Evolutionary conservation across 2,113 vertebrate genomes (phyloP).

Genomic region (Malurus melanocephalus): DNA sequence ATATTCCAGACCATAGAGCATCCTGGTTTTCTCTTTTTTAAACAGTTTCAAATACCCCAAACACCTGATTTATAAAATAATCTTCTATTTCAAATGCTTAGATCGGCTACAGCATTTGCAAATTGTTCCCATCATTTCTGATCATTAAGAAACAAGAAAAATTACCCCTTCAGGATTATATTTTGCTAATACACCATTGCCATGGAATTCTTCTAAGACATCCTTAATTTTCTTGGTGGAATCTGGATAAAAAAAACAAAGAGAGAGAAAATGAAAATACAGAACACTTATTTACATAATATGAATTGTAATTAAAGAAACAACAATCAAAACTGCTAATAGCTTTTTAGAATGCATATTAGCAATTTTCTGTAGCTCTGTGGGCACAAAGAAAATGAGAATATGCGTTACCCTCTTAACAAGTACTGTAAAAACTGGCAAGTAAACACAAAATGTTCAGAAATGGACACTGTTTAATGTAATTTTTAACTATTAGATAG

Average conservation of each 20-base stretch:
- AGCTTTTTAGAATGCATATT: not conserved
- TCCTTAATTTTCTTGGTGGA: conserved; percentile 95
- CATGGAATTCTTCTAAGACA: conserved; percentile 94
- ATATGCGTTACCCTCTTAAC: not conserved
- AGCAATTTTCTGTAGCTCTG: conserved; percentile 6
- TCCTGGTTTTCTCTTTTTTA: not conserved
- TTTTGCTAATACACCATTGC: conserved; percentile 89
- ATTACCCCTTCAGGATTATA: conserved; percentile 94
- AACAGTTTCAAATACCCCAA: not conserved
- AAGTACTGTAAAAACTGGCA: not conserved
- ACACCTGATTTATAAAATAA: not conserved
- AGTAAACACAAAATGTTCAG: not conserved
- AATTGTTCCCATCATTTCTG: not conserved
- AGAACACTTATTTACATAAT: not conserved
- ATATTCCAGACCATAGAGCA: not conserved
- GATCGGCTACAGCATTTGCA: not conserved
- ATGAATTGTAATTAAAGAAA: conserved; percentile 1
- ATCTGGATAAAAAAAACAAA: conserved; percentile 73
- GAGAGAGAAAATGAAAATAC: conserved; percentile 35
- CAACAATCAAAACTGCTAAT: not conserved
- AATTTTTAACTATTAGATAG: not conserved
- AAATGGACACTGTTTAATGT: not conserved
- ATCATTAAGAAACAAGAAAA: conserved; percentile 31
- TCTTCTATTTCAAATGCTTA: not conserved
- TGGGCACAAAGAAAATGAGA: conserved; percentile 8